Conservation (phyloP, 1,140 invertebrate species). For the Drosophila setifemur region DNA sequence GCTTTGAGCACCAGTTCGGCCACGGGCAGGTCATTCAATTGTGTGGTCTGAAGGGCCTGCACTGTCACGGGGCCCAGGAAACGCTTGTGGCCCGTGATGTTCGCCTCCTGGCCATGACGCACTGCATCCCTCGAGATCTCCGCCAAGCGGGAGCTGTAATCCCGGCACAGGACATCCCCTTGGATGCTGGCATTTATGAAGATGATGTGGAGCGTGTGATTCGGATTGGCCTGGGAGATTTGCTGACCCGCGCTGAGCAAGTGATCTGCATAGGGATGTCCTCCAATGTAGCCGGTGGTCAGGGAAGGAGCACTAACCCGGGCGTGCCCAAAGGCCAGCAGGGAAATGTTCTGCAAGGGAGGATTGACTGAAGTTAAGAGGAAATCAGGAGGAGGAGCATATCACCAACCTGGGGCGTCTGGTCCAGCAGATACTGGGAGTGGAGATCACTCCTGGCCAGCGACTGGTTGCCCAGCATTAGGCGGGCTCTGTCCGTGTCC, state of each 20-base stretch:
- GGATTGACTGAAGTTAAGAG: too few species aligned
- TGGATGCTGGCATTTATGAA: slow-evolving; percentile 57
- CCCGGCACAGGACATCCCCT: slow-evolving; percentile 46
- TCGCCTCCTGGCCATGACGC: slow-evolving; percentile 46
- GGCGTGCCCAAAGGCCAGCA: slow-evolving; percentile 49
- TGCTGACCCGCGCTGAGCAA: slow-evolving; percentile 20
- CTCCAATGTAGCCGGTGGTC: slow-evolving; percentile 32
- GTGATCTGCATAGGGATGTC: slow-evolving; percentile 52
- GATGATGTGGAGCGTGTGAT: slow-evolving; percentile 42
- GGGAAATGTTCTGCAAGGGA: slow-evolving; percentile 27
- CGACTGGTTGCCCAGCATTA: slow-evolving; percentile 41
- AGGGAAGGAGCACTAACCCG: slow-evolving; percentile 37
- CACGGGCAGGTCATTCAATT: slow-evolving; percentile 37
- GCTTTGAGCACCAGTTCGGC: slow-evolving; percentile 42
- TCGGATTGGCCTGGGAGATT: not conserved
- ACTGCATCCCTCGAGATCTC: slow-evolving; percentile 50
- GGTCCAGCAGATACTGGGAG: slow-evolving; percentile 32
- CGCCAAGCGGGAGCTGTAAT: slow-evolving; percentile 44
- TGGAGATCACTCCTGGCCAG: slow-evolving; percentile 24
- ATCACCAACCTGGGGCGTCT: slow-evolving; percentile 53
- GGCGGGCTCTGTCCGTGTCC: slow-evolving; percentile 19
- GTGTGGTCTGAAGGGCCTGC: slow-evolving; percentile 6
- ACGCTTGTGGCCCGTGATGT: slow-evolving; percentile 52
- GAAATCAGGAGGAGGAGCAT: too few species aligned
- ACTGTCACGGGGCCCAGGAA: slow-evolving; percentile 49